Evolutionary conservation across 2,113 vertebrate species (phyloP).

Genomic region (Hyperoodon ampullatus): DNA sequence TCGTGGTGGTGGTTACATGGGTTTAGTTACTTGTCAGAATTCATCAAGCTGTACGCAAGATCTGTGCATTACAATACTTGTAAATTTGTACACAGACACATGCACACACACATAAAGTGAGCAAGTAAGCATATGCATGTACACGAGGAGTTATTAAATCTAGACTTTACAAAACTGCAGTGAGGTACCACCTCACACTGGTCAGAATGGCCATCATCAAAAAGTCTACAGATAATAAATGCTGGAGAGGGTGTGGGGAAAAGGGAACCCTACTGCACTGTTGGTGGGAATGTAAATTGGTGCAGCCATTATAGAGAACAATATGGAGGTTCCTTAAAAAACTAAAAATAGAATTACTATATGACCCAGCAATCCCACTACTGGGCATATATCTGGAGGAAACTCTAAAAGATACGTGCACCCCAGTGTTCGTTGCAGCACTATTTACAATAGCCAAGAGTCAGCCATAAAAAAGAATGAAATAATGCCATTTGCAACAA

Average conservation of each 20-base stretch:
- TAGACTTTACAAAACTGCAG: not conserved
- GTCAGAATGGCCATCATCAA: not conserved
- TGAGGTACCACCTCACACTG: not conserved
- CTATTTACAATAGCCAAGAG: too few species aligned
- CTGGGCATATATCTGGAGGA: too few species aligned
- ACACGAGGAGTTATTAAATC: not conserved
- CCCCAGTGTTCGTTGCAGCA: too few species aligned
- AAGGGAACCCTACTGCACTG: not conserved
- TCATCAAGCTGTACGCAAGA: not conserved
- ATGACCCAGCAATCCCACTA: too few species aligned
- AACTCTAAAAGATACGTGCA: too few species aligned
- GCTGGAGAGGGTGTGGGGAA: not conserved
- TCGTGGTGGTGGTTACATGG: not conserved
- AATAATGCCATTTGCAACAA: too few species aligned
- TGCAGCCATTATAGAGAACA: not conserved
- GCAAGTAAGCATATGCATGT: not conserved
- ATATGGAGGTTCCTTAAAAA: too few species aligned
- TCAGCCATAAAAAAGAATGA: too few species aligned
- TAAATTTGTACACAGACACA: not conserved
- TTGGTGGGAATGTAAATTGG: not conserved
- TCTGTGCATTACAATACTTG: not conserved
- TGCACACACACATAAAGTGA: not conserved
- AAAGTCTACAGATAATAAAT: not conserved
- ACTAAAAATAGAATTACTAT: too few species aligned
- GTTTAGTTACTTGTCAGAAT: not conserved